Evolutionary conservation across 2,888 invertebrate genomes (phyloP).

Genomic region (Troglohyphantes excavatus): DNA sequence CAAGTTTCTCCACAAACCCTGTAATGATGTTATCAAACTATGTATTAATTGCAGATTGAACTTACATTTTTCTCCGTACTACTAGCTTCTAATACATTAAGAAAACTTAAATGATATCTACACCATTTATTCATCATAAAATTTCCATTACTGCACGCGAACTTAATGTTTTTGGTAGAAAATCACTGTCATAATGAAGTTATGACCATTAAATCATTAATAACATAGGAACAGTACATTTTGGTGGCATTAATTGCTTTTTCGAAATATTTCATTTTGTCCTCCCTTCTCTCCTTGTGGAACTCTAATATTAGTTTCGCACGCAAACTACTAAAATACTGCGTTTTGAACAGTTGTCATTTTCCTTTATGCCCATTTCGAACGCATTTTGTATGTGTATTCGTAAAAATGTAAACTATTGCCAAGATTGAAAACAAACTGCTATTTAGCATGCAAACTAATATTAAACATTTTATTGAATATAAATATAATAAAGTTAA

Average conservation of each 20-base stretch:
- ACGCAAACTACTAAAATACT: background rate
- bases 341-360: too few species aligned
- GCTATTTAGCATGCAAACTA: too few species aligned
- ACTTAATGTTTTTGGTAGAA: background rate
- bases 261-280: conserved; percentile 16
- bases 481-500: too few species aligned
- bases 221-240: background rate
- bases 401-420: too few species aligned
- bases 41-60: too few species aligned
- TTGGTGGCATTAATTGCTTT: conserved; percentile 17
- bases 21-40: too few species aligned
- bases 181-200: background rate
- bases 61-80: too few species aligned
- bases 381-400: too few species aligned
- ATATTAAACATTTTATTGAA: too few species aligned
- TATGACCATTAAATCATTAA: conserved; percentile 33
- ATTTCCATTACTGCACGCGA: background rate
- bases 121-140: background rate
- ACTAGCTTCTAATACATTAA: background rate
- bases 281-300: background rate
- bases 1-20: too few species aligned
- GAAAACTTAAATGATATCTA: background rate
- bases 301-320: background rate
- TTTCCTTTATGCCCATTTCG: too few species aligned
- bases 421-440: too few species aligned